phyloP scores from a whole-genome alignment of 1,140 invertebrate species.

The Cotesia glomerata region DNA sequence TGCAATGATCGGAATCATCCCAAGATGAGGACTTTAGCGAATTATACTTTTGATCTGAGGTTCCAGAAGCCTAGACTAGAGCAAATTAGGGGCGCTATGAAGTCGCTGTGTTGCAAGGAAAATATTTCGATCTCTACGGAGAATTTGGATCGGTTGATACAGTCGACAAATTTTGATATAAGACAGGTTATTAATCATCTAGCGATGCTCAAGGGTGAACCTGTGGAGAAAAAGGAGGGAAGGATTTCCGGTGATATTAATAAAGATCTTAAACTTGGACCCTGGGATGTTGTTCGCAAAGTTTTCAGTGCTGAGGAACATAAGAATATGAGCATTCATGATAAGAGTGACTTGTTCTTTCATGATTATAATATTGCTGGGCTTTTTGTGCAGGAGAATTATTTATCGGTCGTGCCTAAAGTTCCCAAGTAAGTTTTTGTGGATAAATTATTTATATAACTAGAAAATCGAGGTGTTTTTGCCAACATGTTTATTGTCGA shows the following conservation, averaged over 20 bases:
- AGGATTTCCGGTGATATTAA: constrained; percentile 65
- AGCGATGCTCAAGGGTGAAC: constrained; percentile 74
- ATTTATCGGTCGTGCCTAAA: constrained; percentile 76
- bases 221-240: constrained; percentile 61
- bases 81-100: constrained; percentile 90
- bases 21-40: constrained; percentile 92
- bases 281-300: constrained; percentile 92
- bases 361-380: constrained; percentile 95
- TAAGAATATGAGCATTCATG: constrained; percentile 79
- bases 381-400: constrained; percentile 98
- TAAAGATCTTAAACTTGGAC: constrained; percentile 89
- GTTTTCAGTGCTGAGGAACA: constrained; percentile 87
- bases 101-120: constrained; percentile 92
- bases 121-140: constrained; percentile 81
- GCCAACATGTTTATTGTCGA: too few species aligned
- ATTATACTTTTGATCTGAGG: constrained; percentile 94
- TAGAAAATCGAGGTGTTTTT: not conserved
- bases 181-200: constrained; percentile 91
- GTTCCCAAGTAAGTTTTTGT: constrained; percentile 68
- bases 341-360: constrained; percentile 95
- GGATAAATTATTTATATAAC: not conserved
- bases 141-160: constrained; percentile 83
- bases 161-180: constrained; percentile 90
- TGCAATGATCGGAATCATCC: constrained; percentile 95
- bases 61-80: constrained; percentile 83